These are phyloP conservation scores for Triops cancriformis DNA, from an alignment of 1,140 invertebrate genomes.

Conservation along the genomic window DNA sequence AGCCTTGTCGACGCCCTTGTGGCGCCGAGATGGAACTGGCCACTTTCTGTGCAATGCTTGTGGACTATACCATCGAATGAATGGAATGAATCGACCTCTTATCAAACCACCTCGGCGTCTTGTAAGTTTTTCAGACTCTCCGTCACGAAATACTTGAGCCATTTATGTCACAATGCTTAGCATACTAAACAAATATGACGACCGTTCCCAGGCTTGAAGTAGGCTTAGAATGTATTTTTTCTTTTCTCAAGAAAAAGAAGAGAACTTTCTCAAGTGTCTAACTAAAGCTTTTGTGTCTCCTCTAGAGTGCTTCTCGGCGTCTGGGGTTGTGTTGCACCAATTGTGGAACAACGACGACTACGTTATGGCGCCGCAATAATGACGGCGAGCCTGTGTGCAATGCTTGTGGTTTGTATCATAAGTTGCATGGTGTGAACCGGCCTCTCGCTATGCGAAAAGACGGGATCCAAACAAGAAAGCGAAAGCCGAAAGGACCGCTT, in stretches of 20 bases:
- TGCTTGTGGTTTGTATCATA: slow-evolving; percentile 87
- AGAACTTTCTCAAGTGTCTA: neutral
- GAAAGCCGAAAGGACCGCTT: slow-evolving; percentile 65
- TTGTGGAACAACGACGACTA: slow-evolving; percentile 73
- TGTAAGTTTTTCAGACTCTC: slow-evolving; percentile 48
- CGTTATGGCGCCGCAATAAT: slow-evolving; percentile 80
- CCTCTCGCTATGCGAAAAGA: slow-evolving; percentile 94
- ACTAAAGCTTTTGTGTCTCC: neutral
- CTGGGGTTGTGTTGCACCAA: slow-evolving; percentile 76
- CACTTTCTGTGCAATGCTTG: slow-evolving; percentile 88
- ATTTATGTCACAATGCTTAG: too few relatives aligned
- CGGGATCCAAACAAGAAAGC: slow-evolving; percentile 88
- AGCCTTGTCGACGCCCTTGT: slow-evolving; percentile 70
- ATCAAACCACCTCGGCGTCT: slow-evolving; percentile 74
- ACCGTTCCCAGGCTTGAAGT: too few relatives aligned
- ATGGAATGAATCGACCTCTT: slow-evolving; percentile 75
- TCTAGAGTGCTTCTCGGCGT: slow-evolving; percentile 56
- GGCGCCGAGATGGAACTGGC: slow-evolving; percentile 77
- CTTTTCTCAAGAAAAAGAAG: too few relatives aligned
- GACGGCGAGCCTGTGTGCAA: slow-evolving; percentile 86
- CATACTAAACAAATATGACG: too few relatives aligned
- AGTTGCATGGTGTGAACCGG: slow-evolving; percentile 77
- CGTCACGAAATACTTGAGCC: neutral
- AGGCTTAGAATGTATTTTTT: too few relatives aligned
- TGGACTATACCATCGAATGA: slow-evolving; percentile 70